Base-by-base conservation (phyloP, 2,113 vertebrate species). In the Miniopterus natalensis region DNA sequence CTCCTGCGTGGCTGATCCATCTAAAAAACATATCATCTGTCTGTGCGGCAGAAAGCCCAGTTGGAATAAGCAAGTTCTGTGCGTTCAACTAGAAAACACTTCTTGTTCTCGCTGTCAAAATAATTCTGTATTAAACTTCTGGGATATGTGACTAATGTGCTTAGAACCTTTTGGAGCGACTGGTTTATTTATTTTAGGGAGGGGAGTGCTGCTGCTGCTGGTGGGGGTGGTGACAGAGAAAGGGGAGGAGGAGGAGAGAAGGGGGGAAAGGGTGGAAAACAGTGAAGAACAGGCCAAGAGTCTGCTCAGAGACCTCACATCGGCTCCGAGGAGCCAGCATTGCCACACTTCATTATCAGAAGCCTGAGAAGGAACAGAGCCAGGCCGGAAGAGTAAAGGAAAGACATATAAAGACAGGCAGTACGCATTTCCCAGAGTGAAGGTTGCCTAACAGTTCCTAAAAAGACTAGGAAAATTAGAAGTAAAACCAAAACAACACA, bases 131-230 rank as follows among this genome's bases (percentile, higher is more conserved):
- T 89, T 93, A 96, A 98, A 36, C 84, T 81, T 96, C 95, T 95
- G 91, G 84, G 97, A 96, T 84, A 96, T 95, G 93, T 95, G 2
- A 97, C 95, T 96, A 97, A 97, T 81, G 79, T 31, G 88, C 93
- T 91, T 98, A 61, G 17, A 97, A 97, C 92, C 97, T 95, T 95
- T 92, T 93, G 71, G 96, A 98, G 92, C 1, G 83, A 89, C 59
- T 47, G 27, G 89, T 93, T 97, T 98, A 97, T 98, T 98, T 98
- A 96, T 97, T 97, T 97, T 96, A 96, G 94, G 96, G 97, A 96
- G 91, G 93, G 95, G 95, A 92, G 94, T 36, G 55, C 84, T 78
- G 95, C 70, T 55, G 95, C 61, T 63, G 57, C 11, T 63, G 79
- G 10, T 27, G 92, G 92, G 84, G 63, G 66, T 74, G 90, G 83